These are phyloP conservation scores for Pseudochaenichthys georgianus DNA, from an alignment of 2,797 vertebrate species.

Conservation along the genomic window DNA sequence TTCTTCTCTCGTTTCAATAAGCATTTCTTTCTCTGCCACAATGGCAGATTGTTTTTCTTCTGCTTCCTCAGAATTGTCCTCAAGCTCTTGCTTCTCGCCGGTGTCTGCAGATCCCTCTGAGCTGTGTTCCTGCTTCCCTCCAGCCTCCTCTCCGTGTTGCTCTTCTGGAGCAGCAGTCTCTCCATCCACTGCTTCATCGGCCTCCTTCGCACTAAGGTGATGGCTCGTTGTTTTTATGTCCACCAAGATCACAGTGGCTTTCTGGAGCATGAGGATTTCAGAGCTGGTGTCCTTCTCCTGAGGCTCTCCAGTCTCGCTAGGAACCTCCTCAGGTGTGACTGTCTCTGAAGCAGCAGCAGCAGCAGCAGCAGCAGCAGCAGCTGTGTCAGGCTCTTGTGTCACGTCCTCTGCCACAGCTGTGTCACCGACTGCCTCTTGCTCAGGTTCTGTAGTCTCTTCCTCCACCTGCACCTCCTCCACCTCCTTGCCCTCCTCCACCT, in stretches of 20 bases:
- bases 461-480: neutral
- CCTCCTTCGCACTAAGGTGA: neutral
- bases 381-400: neutral
- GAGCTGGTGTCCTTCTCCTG: neutral
- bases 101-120: neutral
- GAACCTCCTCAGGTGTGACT: neutral
- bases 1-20: slow-evolving; percentile 8
- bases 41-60: neutral
- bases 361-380: neutral
- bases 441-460: neutral
- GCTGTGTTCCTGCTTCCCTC: neutral
- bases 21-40: neutral
- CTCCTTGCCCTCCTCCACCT: neutral
- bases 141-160: neutral
- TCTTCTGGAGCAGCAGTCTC: slow-evolving; percentile 9
- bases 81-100: neutral
- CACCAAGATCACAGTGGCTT: slow-evolving; percentile 31
- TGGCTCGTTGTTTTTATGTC: slow-evolving; percentile 37
- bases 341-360: too few relatives aligned
- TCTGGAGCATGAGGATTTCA: slow-evolving; percentile 28
- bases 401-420: neutral
- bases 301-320: neutral
- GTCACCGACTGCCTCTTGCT: neutral
- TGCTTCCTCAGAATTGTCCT: slow-evolving; percentile 24
- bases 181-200: slow-evolving; percentile 6